Conservation (phyloP, 1,140 invertebrate species). For the Hylaeus volcanicus region DNA sequence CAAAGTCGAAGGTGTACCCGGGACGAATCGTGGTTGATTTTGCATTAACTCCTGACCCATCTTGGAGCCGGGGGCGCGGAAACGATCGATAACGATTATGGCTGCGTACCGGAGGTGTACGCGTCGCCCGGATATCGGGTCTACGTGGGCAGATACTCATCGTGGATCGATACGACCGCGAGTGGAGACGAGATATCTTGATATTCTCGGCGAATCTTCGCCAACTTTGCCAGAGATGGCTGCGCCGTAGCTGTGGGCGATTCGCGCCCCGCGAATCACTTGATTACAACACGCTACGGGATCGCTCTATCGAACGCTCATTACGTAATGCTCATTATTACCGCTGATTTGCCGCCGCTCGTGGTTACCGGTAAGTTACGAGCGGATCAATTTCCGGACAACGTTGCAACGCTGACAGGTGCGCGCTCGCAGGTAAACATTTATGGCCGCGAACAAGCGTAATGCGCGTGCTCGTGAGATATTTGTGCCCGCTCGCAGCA, state of each 20-base stretch:
- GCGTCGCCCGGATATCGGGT: constrained; percentile 52
- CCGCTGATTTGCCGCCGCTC: constrained; percentile 48
- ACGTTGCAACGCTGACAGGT: constrained; percentile 53
- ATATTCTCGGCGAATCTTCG: constrained; percentile 53
- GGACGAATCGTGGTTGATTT: constrained; percentile 57
- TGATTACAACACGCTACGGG: constrained; percentile 51
- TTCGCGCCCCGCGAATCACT: constrained; percentile 61
- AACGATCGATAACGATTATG: constrained; percentile 64
- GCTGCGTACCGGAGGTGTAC: constrained; percentile 8
- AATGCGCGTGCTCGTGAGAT: constrained; percentile 50
- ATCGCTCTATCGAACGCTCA: constrained; percentile 35
- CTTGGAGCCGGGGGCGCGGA: constrained; percentile 40
- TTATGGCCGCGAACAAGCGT: constrained; percentile 12
- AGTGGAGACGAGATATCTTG: constrained; percentile 26
- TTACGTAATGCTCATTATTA: constrained; percentile 60
- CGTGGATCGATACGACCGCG: constrained; percentile 45
- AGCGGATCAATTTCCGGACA: constrained; percentile 55
- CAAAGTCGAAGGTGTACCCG: neutral
- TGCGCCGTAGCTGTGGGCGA: constrained; percentile 42
- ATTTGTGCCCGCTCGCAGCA: constrained; percentile 42
- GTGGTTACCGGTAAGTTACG: constrained; percentile 46
- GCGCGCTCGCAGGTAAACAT: constrained; percentile 41
- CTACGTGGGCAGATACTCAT: constrained; percentile 53
- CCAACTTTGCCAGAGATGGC: constrained; percentile 33
- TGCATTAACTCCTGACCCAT: constrained; percentile 57